Evolutionary conservation across 2,888 invertebrate species (phyloP).

Genomic region (Athripsodes cinereus): DNA sequence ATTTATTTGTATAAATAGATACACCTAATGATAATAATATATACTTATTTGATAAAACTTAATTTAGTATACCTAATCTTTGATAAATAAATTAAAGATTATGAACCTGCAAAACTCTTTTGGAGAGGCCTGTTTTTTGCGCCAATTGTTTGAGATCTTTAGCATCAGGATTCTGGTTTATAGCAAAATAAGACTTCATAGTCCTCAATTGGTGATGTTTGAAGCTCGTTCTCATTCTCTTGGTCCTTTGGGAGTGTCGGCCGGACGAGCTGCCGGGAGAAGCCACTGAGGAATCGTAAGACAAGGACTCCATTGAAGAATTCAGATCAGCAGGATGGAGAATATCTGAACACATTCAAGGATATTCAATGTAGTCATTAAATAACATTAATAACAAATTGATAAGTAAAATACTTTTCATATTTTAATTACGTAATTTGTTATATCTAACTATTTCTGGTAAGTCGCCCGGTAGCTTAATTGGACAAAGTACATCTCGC

Average conservation of each 20-base stretch:
- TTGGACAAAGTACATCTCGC: too few relatives aligned
- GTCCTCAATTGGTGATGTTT: slow-evolving; percentile 98
- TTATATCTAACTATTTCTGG: too few relatives aligned
- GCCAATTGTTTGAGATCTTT: slow-evolving; percentile 98
- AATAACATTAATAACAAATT: too few relatives aligned
- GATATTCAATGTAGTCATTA: too few relatives aligned
- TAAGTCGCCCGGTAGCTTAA: too few relatives aligned
- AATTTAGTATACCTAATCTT: too few relatives aligned
- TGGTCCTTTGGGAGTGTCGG: slow-evolving; percentile 64
- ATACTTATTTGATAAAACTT: too few relatives aligned
- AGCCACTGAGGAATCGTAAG: slow-evolving; percentile 67
- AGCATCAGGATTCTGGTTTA: slow-evolving; percentile 99
- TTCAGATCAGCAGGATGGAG: slow-evolving; percentile 68
- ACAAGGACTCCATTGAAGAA: slow-evolving; percentile 71
- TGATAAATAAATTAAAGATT: too few relatives aligned
- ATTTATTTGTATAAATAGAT: too few relatives aligned
- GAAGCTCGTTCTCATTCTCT: slow-evolving; percentile 98
- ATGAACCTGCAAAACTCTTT: slow-evolving; percentile 91
- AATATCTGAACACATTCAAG: slow-evolving; percentile 51
- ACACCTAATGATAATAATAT: too few relatives aligned
- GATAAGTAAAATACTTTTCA: too few relatives aligned
- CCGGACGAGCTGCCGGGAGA: slow-evolving; percentile 61
- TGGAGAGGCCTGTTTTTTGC: slow-evolving; percentile 96
- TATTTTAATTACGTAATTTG: too few relatives aligned
- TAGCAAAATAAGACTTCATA: slow-evolving; percentile 98